Conservation (phyloP, 2,888 invertebrate genomes). For the Rutpela maculata region DNA sequence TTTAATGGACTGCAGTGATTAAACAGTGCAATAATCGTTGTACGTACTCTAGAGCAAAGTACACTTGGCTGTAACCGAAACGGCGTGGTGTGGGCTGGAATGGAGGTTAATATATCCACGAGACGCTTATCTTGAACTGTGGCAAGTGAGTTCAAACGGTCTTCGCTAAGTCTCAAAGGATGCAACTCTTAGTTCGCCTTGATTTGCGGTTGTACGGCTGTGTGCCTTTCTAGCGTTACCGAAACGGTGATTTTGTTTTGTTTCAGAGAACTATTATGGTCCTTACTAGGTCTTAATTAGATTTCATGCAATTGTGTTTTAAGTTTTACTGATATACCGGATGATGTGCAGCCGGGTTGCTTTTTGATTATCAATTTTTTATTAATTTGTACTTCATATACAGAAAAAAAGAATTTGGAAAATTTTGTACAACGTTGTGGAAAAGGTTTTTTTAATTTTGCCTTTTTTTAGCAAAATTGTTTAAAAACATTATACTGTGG, state of each 20-base stretch:
- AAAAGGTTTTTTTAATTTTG: too few relatives aligned
- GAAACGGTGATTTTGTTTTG: not conserved
- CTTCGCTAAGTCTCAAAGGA: not conserved
- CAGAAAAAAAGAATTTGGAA: too few relatives aligned
- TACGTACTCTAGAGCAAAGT: not conserved
- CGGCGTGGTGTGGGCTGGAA: not conserved
- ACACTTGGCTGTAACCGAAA: not conserved
- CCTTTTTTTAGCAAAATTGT: too few relatives aligned
- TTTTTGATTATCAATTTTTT: too few relatives aligned
- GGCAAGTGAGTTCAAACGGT: not conserved
- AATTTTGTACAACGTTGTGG: too few relatives aligned
- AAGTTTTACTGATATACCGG: too few relatives aligned
- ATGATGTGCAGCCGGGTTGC: too few relatives aligned
- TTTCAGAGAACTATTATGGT: not conserved
- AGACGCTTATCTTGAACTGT: not conserved
- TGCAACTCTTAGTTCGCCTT: not conserved
- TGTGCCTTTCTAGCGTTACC: not conserved
- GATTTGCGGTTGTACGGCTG: not conserved
- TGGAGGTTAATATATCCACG: not conserved
- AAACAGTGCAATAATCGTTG: not conserved
- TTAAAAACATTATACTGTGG: too few relatives aligned
- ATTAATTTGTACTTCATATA: too few relatives aligned
- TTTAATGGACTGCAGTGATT: not conserved
- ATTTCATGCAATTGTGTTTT: too few relatives aligned
- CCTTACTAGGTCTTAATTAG: too few relatives aligned